phyloP scores from a whole-genome alignment of 2,797 vertebrate species.

The Hippopotamyrus pictus region DNA sequence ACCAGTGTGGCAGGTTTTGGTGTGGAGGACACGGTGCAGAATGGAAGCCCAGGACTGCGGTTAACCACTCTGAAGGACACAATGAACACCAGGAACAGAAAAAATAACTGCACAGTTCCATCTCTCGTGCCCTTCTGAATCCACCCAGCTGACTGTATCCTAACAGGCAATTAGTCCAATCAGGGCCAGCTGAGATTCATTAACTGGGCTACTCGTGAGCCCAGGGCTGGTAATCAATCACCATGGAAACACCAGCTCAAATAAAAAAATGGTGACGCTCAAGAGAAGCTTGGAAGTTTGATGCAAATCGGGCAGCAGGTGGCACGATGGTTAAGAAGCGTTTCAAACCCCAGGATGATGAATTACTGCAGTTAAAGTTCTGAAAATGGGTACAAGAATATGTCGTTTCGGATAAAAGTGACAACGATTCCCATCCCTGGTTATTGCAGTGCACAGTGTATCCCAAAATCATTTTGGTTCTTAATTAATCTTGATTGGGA shows the following conservation, averaged over 20 bases:
- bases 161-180: not conserved
- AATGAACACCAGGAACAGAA: not conserved
- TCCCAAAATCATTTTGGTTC: not conserved
- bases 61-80: not conserved
- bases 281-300: not conserved
- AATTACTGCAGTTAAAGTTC: not conserved
- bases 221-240: not conserved
- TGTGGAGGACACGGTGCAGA: not conserved
- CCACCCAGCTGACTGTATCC: not conserved
- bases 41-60: not conserved
- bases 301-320: not conserved
- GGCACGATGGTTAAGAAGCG: not conserved
- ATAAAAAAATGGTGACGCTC: not conserved
- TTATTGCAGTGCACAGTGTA: not conserved
- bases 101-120: not conserved
- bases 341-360: not conserved
- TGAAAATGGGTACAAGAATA: not conserved
- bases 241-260: not conserved
- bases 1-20: not conserved
- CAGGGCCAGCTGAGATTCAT: not conserved
- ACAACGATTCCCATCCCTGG: not conserved
- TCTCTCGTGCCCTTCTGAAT: not conserved
- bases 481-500: not conserved
- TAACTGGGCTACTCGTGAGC: not conserved
- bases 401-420: not conserved